Percentiles rank a stretch among this genome's conserved stretches.
phyloP scores from a whole-genome alignment of 2,113 vertebrate genomes.

The Petroica traversi region DNA sequence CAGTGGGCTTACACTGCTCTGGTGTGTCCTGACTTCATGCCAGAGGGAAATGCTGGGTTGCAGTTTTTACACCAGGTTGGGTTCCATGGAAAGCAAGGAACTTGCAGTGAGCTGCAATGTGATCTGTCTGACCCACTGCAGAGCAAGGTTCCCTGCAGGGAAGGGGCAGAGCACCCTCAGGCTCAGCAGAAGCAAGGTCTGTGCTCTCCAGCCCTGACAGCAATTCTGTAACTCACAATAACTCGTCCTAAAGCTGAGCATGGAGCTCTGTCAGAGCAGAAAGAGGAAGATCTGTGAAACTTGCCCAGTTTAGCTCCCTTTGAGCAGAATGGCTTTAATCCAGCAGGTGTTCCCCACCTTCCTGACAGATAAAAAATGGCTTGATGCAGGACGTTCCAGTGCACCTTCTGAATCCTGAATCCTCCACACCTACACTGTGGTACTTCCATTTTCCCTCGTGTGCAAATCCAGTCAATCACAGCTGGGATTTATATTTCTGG shows the following conservation, averaged over 20 bases:
- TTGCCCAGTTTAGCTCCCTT: background rate
- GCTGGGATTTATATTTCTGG: background rate
- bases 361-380: background rate
- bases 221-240: accelerated
- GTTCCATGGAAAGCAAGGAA: background rate
- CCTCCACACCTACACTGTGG: background rate
- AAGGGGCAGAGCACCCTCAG: background rate
- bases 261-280: accelerated
- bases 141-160: background rate
- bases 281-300: background rate
- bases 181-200: background rate
- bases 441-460: background rate
- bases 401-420: background rate
- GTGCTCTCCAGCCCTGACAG: accelerated
- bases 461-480: background rate
- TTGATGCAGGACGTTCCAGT: background rate
- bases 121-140: background rate
- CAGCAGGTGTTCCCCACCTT: background rate
- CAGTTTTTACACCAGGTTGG: accelerated
- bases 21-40: background rate
- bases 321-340: background rate
- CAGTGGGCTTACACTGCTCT: background rate
- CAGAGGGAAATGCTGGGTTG: background rate
- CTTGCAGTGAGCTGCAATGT: background rate
- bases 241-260: background rate